Conservation (phyloP, 2,797 vertebrate genomes). For the Nothura maculosa region DNA sequence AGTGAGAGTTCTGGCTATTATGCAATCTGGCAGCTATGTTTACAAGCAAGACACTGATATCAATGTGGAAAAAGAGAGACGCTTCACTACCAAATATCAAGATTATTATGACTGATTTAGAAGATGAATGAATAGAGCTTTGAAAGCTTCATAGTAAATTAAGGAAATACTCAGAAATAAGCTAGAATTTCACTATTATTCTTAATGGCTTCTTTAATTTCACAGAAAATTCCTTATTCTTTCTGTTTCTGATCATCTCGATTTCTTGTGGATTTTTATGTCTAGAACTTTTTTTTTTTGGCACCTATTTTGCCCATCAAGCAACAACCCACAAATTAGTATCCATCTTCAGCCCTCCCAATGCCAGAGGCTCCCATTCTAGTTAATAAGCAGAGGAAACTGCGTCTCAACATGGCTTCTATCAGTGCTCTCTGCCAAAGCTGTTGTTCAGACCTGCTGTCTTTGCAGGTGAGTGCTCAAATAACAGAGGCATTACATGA, state of each 20-base stretch:
- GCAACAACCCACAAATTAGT: neutral
- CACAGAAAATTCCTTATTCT: neutral
- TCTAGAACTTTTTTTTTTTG: neutral
- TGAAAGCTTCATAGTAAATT: neutral
- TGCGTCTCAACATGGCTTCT: neutral
- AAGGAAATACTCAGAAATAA: neutral
- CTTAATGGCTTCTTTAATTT: neutral
- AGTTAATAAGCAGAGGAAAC: neutral
- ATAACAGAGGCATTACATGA: neutral
- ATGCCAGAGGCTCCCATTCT: neutral
- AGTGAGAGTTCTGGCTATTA: constrained; percentile 4
- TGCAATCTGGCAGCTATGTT: neutral
- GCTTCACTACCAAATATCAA: neutral
- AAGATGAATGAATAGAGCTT: neutral
- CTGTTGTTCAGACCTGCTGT: neutral
- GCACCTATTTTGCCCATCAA: neutral
- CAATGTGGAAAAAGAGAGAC: neutral
- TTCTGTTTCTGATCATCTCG: neutral
- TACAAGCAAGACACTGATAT: neutral
- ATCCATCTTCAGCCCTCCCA: neutral
- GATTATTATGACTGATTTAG: neutral
- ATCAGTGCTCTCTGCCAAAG: neutral
- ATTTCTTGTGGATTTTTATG: neutral
- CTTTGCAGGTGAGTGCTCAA: constrained; percentile 6
- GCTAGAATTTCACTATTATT: neutral